Percentiles rank a stretch among this genome's conserved stretches.
phyloP scores from a whole-genome alignment of 2,113 vertebrate species.

The Tragulus kanchil region DNA sequence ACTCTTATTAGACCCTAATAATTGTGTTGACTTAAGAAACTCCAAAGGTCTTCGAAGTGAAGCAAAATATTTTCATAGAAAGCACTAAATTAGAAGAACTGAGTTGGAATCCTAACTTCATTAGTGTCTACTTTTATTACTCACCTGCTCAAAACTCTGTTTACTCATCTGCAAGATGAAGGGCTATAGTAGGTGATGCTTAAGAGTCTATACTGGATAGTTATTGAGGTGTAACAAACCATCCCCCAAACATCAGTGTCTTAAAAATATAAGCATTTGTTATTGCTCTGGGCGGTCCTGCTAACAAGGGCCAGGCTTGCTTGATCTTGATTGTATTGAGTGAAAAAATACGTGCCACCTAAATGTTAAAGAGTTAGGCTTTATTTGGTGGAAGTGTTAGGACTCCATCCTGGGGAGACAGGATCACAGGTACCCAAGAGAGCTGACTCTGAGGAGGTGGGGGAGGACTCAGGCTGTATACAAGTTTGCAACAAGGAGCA shows the following conservation, averaged over 20 bases:
- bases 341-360: too few relatives aligned
- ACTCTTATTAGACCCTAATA: neutral
- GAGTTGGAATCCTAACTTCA: neutral
- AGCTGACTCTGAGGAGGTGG: too few relatives aligned
- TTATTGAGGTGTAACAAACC: neutral
- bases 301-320: neutral
- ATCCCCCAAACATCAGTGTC: neutral
- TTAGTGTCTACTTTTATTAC: neutral
- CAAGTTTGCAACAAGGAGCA: too few relatives aligned
- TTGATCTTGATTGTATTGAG: neutral
- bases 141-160: neutral
- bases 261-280: neutral
- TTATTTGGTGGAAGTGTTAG: too few relatives aligned
- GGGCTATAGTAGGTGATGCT: neutral
- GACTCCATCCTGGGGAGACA: too few relatives aligned
- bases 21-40: neutral
- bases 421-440: too few relatives aligned
- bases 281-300: neutral
- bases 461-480: too few relatives aligned
- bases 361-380: too few relatives aligned
- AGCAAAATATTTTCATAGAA: conserved; percentile 1
- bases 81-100: neutral
- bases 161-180: conserved; percentile 28
- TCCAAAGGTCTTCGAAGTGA: conserved; percentile 27
- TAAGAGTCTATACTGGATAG: neutral